These are phyloP conservation scores for Myiopsitta monachus DNA, from an alignment of 2,113 vertebrate species.

Conservation along the genomic window DNA sequence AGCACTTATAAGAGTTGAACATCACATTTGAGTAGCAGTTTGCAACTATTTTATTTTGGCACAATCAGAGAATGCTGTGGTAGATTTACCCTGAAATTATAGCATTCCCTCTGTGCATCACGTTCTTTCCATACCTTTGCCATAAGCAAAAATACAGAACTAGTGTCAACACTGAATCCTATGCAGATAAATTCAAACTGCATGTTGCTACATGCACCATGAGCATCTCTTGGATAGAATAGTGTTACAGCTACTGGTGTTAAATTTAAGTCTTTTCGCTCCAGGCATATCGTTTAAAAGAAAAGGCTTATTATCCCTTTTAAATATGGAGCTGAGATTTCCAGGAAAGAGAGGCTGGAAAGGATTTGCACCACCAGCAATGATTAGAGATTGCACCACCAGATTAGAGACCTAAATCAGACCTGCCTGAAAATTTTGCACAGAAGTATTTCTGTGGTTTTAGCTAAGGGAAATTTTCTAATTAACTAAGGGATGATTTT, in stretches of 20 bases:
- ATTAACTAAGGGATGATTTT: neutral
- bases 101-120: neutral
- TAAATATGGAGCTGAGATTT: neutral
- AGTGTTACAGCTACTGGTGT: neutral
- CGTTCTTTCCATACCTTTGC: neutral
- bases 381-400: no score
- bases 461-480: neutral
- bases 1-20: neutral
- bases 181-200: neutral
- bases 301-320: neutral
- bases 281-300: neutral
- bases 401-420: slow-evolving; percentile 26
- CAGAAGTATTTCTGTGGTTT: neutral
- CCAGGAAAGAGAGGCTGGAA: neutral
- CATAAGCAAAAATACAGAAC: neutral
- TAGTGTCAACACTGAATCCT: neutral
- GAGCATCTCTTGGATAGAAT: neutral
- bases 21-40: neutral
- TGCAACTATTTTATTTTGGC: neutral
- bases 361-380: neutral
- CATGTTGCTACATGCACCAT: fast-evolving
- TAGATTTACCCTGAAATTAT: neutral
- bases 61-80: neutral
- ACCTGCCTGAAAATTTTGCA: neutral
- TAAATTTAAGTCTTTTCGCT: neutral